Conservation (phyloP, 2,888 invertebrate genomes). For the Perizoma flavofasciatum region DNA sequence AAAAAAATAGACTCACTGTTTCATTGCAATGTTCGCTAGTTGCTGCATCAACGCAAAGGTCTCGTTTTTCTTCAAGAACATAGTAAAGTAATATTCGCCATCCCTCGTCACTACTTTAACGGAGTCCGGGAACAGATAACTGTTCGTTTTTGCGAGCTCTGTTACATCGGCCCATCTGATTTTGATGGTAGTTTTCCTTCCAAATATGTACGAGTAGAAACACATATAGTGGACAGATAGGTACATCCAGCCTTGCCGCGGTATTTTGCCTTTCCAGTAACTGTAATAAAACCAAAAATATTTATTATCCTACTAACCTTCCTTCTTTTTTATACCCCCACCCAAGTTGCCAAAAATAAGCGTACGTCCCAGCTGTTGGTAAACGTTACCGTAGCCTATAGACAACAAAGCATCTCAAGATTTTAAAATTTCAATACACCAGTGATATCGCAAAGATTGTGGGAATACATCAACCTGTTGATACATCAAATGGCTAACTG, state of each 20-base stretch:
- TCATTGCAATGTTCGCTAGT: conserved; percentile 98
- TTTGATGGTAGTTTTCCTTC: conserved; percentile 93
- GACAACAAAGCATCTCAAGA: too few species aligned
- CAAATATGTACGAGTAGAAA: conserved; percentile 97
- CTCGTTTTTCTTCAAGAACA: conserved; percentile 95
- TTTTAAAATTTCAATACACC: too few species aligned
- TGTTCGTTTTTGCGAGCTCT: conserved; percentile 90
- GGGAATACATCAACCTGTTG: too few species aligned
- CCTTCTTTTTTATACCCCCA: too few species aligned
- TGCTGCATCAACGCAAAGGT: conserved; percentile 97
- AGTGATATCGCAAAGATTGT: too few species aligned
- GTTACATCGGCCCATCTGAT: conserved; percentile 96
- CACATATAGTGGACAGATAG: conserved; percentile 98
- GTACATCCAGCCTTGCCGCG: conserved; percentile 98
- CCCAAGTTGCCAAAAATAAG: too few species aligned
- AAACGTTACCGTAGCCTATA: too few species aligned
- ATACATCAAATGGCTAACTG: too few species aligned
- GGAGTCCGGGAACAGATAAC: conserved; percentile 92
- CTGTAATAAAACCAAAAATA: conserved; percentile 79
- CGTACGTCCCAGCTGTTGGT: too few species aligned
- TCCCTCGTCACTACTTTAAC: conserved; percentile 94
- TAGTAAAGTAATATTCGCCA: conserved; percentile 94
- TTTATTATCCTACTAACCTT: too few species aligned
- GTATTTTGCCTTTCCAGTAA: conserved; percentile 96
- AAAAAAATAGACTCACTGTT: conserved; percentile 84